These are phyloP conservation scores for Melanotus villosus DNA, from an alignment of 2,888 invertebrate species.

Conservation along the genomic window DNA sequence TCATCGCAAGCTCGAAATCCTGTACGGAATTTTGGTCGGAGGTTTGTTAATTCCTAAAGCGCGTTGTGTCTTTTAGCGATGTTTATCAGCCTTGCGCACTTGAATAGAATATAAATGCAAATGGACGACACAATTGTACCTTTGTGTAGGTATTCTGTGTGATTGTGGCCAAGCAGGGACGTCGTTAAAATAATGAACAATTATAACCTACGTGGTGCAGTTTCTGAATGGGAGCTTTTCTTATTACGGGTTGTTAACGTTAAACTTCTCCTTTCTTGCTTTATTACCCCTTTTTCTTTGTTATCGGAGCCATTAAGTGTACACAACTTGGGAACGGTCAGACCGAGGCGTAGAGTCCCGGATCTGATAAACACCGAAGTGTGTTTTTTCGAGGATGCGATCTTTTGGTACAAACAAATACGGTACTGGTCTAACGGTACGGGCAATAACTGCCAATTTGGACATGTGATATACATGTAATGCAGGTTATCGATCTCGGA, in stretches of 20 bases:
- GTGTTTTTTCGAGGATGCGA: too few relatives aligned
- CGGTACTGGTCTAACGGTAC: constrained; percentile 3
- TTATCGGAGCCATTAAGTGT: too few relatives aligned
- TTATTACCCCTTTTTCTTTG: too few relatives aligned
- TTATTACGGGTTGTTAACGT: not conserved
- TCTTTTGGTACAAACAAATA: not conserved
- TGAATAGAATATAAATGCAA: constrained; percentile 69
- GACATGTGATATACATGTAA: constrained; percentile 8
- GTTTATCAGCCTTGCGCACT: constrained; percentile 66
- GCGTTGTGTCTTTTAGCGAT: constrained; percentile 65
- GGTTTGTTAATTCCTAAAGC: constrained; percentile 66
- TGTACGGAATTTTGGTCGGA: constrained; percentile 42
- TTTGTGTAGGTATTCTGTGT: constrained; percentile 66
- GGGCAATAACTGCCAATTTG: constrained; percentile 2
- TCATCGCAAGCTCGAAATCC: constrained; percentile 23
- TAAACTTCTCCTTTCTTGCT: not conserved
- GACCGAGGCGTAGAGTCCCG: too few relatives aligned
- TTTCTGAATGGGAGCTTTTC: constrained; percentile 35
- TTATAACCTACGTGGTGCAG: constrained; percentile 56
- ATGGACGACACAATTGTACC: constrained; percentile 67
- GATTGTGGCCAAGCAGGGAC: constrained; percentile 63
- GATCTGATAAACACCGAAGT: too few relatives aligned
- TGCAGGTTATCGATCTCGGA: constrained; percentile 15
- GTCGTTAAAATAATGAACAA: constrained; percentile 68
- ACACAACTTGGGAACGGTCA: too few relatives aligned